Percentiles rank a stretch among this genome's conserved stretches.
Evolutionary conservation across 2,888 invertebrate species (phyloP).

Genomic region (Drosophila anomelani): DNA sequence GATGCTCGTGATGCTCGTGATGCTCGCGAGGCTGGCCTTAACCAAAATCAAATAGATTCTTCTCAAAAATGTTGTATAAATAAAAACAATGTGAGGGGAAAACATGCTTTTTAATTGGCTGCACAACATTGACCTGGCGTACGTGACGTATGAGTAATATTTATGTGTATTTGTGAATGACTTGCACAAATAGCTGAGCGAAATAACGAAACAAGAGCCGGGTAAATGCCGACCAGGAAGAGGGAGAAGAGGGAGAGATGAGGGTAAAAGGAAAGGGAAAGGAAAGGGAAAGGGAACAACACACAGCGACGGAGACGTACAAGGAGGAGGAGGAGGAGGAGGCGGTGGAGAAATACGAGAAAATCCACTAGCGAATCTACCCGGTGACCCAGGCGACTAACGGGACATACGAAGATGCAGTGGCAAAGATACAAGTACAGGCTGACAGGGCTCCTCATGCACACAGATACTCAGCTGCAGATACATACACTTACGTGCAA

Average conservation of each 20-base stretch:
- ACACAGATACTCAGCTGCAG: slow-evolving; percentile 26
- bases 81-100: slow-evolving; percentile 29
- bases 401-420: slow-evolving; percentile 59
- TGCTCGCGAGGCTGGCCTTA: slow-evolving; percentile 13
- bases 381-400: slow-evolving; percentile 43
- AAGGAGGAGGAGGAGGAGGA: not conserved
- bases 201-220: slow-evolving; percentile 39
- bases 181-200: slow-evolving; percentile 40
- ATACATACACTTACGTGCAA: slow-evolving; percentile 12
- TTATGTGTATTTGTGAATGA: slow-evolving; percentile 40
- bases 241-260: not conserved
- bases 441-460: slow-evolving; percentile 41
- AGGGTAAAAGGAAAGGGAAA: not conserved
- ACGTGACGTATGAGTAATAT: slow-evolving; percentile 44
- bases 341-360: slow-evolving; percentile 13
- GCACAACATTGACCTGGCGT: slow-evolving; percentile 40
- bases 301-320: slow-evolving; percentile 3
- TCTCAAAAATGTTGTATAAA: slow-evolving; percentile 34
- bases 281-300: not conserved
- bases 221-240: slow-evolving; percentile 37
- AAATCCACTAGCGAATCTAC: slow-evolving; percentile 45
- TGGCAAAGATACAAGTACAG: slow-evolving; percentile 60
- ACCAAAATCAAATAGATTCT: slow-evolving; percentile 32
- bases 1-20: not conserved
- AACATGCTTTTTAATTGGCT: slow-evolving; percentile 34